These are phyloP conservation scores for Chunga burmeisteri DNA, from an alignment of 2,113 vertebrate species.

Conservation along the genomic window DNA sequence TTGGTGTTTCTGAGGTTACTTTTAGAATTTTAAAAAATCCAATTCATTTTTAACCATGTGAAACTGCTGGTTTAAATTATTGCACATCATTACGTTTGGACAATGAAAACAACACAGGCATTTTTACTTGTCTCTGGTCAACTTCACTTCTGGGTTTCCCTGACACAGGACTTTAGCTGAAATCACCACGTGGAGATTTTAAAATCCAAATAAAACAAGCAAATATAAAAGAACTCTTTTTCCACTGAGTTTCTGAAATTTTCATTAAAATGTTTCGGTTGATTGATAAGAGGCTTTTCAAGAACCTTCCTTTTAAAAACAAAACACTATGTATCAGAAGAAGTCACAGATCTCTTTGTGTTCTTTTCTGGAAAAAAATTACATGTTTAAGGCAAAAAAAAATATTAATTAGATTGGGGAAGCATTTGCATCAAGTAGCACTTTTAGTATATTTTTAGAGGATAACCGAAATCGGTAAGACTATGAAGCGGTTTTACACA, in stretches of 20 bases:
- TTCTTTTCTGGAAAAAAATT: neutral
- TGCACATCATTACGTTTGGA: constrained; percentile 45
- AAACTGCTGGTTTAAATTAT: constrained; percentile 61
- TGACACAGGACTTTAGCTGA: neutral
- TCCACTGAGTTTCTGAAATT: neutral
- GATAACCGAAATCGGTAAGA: neutral
- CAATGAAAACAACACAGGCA: constrained; percentile 58
- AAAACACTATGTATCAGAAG: neutral
- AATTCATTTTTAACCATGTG: constrained; percentile 39
- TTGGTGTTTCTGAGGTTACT: neutral
- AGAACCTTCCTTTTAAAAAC: neutral
- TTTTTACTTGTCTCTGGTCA: constrained; percentile 59
- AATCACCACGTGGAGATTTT: constrained; percentile 24
- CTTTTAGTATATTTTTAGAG: neutral
- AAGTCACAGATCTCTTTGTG: neutral
- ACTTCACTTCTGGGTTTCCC: constrained; percentile 42
- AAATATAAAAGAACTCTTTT: neutral
- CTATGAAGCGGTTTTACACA: neutral
- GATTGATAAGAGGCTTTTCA: neutral
- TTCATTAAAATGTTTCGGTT: neutral
- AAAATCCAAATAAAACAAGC: constrained; percentile 36
- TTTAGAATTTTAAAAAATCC: neutral
- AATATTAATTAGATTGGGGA: neutral
- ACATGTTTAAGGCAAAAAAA: neutral
- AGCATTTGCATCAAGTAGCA: neutral